These are phyloP conservation scores for Ciconia stormi DNA, from an alignment of 2,113 vertebrate species.

Conservation along the genomic window DNA sequence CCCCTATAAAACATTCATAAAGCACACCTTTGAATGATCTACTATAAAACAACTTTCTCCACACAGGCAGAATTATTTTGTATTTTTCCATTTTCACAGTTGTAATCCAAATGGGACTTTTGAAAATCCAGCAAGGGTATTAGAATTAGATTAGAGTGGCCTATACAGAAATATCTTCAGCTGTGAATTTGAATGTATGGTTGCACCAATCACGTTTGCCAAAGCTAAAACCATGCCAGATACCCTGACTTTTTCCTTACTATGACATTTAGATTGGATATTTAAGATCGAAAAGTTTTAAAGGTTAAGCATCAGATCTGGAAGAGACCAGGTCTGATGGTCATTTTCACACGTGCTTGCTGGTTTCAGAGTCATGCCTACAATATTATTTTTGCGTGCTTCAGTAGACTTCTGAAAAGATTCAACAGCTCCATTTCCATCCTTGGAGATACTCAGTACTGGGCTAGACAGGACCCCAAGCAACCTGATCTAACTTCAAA, in stretches of 20 bases:
- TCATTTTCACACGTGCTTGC: neutral
- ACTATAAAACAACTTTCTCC: neutral
- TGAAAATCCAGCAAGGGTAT: neutral
- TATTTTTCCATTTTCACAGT: neutral
- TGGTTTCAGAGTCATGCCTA: neutral
- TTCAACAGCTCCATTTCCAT: neutral
- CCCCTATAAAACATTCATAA: neutral
- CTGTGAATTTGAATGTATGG: neutral
- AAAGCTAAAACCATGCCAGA: neutral
- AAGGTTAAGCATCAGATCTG: neutral
- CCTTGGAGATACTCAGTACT: neutral
- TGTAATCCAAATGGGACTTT: neutral
- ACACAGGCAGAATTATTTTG: neutral
- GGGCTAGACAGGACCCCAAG: neutral
- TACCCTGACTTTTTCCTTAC: neutral
- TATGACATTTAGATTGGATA: neutral
- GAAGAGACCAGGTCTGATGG: neutral
- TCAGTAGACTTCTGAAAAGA: neutral
- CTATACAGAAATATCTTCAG: neutral
- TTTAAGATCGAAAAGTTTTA: neutral
- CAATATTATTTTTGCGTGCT: neutral
- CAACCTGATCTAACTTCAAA: neutral
- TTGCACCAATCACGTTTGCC: neutral
- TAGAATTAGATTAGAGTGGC: neutral
- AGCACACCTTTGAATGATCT: neutral